Base-by-base conservation (phyloP, 2,888 invertebrate genomes). In the Phortica okadai region DNA sequence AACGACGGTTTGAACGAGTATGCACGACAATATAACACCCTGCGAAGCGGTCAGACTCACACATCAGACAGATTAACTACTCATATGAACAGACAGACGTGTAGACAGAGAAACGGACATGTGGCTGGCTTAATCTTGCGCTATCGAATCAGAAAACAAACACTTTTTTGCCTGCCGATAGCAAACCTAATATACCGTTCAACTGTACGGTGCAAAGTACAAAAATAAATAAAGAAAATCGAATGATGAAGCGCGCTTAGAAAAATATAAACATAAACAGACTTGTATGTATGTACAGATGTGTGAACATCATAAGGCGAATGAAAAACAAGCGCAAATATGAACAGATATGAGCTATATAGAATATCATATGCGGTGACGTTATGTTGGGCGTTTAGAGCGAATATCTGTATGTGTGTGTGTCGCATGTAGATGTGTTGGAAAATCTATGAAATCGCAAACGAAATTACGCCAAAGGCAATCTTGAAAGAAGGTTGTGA, bases 1-100 rank as follows among this genome's bases (percentile, higher is more conserved):
- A 81, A 73, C 81, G 78, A 74, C 78, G 85, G 82, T 84, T 82
- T 62, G 62, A 62, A 16, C 62, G 33, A 14, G n/a, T 59, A 59
- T 21, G 14, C 11, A 8, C 1, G 59, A 16, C 21, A 59, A 59
- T 33, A 62, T 33, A 62, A 62, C 16, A 3, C 33, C 33, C 33
- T 33, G 33, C 33, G 33, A 2, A 33, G 3, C 33, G 3, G 33
- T 33, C 3, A 33, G 33, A 33, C 33, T 33, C 2, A 33, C 33
- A 33, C 1, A n/a, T n/a, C 33, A 33, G 33, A 33, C 33, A 33
- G 33, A 33, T 33, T 33, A 33, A 33, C 33, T 33, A 33, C 33
- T 33, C 33, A 33, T 33, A 33, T 33, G 3, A 33, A 33, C 33
- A 33, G 33, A 33, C 33, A 33, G 33, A 33, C 33, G 33, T 33